These are phyloP conservation scores for Aselliscus stoliczkanus DNA, from an alignment of 2,797 vertebrate genomes.

Conservation along the genomic window DNA sequence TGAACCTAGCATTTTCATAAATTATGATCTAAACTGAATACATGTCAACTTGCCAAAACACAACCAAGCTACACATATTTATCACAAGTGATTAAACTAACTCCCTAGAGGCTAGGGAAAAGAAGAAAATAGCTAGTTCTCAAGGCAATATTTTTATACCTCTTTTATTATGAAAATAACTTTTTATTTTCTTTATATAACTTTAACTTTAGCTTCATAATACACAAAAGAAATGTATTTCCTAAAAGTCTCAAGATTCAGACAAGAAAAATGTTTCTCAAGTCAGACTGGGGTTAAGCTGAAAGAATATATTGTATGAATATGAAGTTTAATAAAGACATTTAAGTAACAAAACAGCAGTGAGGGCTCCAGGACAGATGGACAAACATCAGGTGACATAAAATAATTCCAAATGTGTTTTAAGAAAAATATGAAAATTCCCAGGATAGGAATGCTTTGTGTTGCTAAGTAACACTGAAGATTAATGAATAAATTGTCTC, in stretches of 20 bases:
- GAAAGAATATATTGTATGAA: slow-evolving; percentile 48
- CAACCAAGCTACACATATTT: slow-evolving; percentile 70
- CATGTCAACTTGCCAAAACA: slow-evolving; percentile 80
- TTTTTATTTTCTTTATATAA: slow-evolving; percentile 81
- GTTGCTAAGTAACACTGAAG: slow-evolving; percentile 80
- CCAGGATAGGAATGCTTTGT: slow-evolving; percentile 72
- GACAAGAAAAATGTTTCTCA: slow-evolving; percentile 76
- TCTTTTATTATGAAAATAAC: slow-evolving; percentile 79
- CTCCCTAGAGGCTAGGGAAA: slow-evolving; percentile 72
- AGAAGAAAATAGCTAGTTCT: slow-evolving; percentile 79
- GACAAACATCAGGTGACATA: slow-evolving; percentile 77
- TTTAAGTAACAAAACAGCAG: slow-evolving; percentile 71
- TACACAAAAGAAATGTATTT: slow-evolving; percentile 77
- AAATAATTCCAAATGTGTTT: slow-evolving; percentile 75
- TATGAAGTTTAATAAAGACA: slow-evolving; percentile 70
- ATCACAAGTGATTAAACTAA: slow-evolving; percentile 79
- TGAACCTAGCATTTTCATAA: slow-evolving; percentile 71
- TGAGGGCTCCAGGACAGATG: slow-evolving; percentile 79
- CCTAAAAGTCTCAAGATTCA: slow-evolving; percentile 77
- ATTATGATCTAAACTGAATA: slow-evolving; percentile 78
- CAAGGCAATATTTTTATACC: slow-evolving; percentile 76
- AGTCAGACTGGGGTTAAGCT: slow-evolving; percentile 75
- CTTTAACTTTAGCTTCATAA: slow-evolving; percentile 78
- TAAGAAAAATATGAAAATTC: slow-evolving; percentile 77
- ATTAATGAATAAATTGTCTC: slow-evolving; percentile 79